Evolutionary conservation across 2,888 invertebrate genomes (phyloP), one percentile per base, ranked within the genome.

Genomic region (Hypercompe scribonia): DNA sequence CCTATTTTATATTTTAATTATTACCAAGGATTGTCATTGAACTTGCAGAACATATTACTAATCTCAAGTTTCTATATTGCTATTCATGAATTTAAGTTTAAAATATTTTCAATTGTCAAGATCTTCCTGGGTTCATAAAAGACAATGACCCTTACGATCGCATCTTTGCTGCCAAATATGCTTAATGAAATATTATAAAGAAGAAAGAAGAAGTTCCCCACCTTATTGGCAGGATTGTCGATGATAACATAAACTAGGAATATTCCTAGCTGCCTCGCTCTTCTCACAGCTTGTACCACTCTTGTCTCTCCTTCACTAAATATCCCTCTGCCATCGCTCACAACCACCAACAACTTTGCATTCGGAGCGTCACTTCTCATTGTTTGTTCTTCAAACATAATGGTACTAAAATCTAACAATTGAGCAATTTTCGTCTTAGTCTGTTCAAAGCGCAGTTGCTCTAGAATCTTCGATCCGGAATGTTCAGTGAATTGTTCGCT

Each of bases 181-280:
- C 50, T 24, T 7, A 7, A 24, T 21, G 21, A 24, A 50, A 50
- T 50, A 8, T 50, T 50, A n/a, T 11, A 54, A 11, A n/a, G 0
- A n/a, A 54, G n/a, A 36, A 8, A 8, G 36, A 8, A 8, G 3
- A 10, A 3, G 3, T 0, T 28, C 11, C 1, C 0, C 87, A 98
- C 98, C 96, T 98, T 98, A 90, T 98, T 98, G 80, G 97, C 96
- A 13, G 99, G 99, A 95, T 98, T 99, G 91, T 99, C 99, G 66
- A 99, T 97, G 78, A 99, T 98, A 69, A 99, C 97, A 90, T 99
- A 99, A 10, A 99, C 98, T 78, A 98, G 96, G 92, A 99, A 99
- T 81, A 99, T 97, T 63, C 98, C 97, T 72, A 97, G 96, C 70
- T 98, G 96, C 78, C 97, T 96, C 7, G 99, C 98, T 84, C 97